Evolutionary conservation across 2,797 vertebrate genomes (phyloP), one percentile per base, ranked within the genome.

Genomic region (Odontamblyopus rebecca): DNA sequence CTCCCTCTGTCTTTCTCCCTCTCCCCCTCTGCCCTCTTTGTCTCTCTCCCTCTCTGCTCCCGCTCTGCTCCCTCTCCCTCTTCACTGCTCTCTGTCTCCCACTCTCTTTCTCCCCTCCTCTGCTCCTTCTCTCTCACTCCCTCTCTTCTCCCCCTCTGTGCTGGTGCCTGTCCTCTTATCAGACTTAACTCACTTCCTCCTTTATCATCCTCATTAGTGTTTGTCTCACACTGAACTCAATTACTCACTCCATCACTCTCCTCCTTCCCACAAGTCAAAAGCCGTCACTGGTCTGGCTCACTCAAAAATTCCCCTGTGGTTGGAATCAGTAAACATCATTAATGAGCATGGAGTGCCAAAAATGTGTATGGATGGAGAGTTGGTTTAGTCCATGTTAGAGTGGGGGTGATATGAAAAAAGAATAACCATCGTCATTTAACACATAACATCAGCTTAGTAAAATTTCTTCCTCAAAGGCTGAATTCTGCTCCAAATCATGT

Each of bases 191-290:
- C 77, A 78, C 74, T 86, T 79, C 72, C 76, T 79, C 80, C 74
- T 87, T 85, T 89, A 87, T 89, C 85, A 79, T 82, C 72, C 78
- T 91, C 85, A 88, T 90, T 89, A 86, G 77, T 74, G 83, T 84
- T 82, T 82, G 78, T 82, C 78, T 88, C 76, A 75, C 79, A 78
- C 74, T 75, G 75, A 77, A 78, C 82, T 86, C 77, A 76, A 72
- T 87, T 81, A 89, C 79, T 83, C 86, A 77, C 72, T 82, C 81
- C 80, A 83, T 89, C 81, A 80, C 68, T 85, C 72, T 68, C 57
- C 72, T 67, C 57, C 68, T 70, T 81, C 71, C 61, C 75, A 76
- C 75, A 80, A 76, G 82, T 85, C 82, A 83, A 62, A 76, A 72
- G 77, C 78, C 59, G 73, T 65, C 62, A 67, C 68, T 54, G 77